phyloP scores from a whole-genome alignment of 92 coral and sea anemone genomes.

The Epizoanthus illoricatus region DNA sequence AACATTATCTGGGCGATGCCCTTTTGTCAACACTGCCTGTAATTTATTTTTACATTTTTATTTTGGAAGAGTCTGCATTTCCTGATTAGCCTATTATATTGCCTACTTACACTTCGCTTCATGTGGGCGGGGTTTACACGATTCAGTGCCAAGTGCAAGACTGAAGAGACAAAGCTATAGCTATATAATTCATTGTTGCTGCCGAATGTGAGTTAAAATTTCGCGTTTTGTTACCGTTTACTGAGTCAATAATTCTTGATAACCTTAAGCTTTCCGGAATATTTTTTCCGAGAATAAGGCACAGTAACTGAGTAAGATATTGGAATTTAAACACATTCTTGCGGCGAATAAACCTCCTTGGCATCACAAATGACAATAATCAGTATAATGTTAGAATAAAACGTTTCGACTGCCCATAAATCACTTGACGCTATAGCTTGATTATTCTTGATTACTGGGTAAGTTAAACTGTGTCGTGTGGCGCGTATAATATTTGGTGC shows the following conservation, averaged over 20 bases:
- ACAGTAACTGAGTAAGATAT: no score
- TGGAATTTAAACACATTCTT: neutral
- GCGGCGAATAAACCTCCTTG: constrained; percentile 9
- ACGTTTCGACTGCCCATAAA: constrained; percentile 1
- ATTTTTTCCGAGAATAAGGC: no score
- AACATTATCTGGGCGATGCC: constrained; percentile 5
- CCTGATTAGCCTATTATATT: constrained; percentile 12
- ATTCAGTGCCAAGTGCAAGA: no score
- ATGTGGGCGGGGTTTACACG: no score
- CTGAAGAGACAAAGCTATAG: no score
- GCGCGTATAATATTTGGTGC: neutral
- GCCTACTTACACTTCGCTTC: neutral
- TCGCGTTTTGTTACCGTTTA: no score
- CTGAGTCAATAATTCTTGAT: no score
- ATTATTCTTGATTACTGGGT: neutral
- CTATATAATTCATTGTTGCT: no score
- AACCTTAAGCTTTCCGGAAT: no score
- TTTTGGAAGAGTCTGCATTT: constrained; percentile 8
- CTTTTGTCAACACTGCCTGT: neutral
- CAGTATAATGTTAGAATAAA: neutral
- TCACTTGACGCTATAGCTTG: neutral
- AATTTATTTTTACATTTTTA: constrained; percentile 1
- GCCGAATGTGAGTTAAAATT: no score
- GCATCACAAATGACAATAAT: neutral
- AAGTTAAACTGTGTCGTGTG: neutral